A percentile compares a stretch with the other conserved stretches of the same genome.
Conservation (phyloP, 2,888 invertebrate genomes). For the Himalopsyche kuldschensis region DNA sequence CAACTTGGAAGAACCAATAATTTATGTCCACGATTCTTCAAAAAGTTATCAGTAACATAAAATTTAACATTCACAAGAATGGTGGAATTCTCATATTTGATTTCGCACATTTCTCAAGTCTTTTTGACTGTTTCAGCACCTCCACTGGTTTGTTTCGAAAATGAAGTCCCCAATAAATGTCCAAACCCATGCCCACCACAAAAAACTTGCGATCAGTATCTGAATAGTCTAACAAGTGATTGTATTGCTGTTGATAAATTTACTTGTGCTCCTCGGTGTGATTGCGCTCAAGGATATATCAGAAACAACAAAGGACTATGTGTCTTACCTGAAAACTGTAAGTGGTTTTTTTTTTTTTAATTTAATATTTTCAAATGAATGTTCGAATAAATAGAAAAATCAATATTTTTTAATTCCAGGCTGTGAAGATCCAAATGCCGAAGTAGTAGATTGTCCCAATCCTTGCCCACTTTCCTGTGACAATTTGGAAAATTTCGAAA, state of each 20-base stretch:
- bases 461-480: conserved; percentile 16
- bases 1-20: too few relatives aligned
- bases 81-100: too few relatives aligned
- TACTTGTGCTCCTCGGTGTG: conserved; percentile 20
- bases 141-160: not conserved
- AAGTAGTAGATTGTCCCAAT: conserved; percentile 14
- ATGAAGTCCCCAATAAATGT: not conserved
- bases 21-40: too few relatives aligned
- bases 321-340: conserved; percentile 14
- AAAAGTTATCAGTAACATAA: too few relatives aligned
- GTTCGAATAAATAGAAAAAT: too few relatives aligned
- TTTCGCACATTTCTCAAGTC: too few relatives aligned
- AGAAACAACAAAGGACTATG: conserved; percentile 24
- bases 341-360: not conserved
- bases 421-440: conserved; percentile 27
- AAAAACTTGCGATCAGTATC: not conserved
- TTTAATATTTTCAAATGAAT: too few relatives aligned
- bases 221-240: not conserved
- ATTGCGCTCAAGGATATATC: conserved; percentile 25
- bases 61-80: too few relatives aligned
- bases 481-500: conserved; percentile 14
- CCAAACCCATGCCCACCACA: not conserved
- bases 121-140: not conserved
- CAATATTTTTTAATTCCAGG: not conserved
- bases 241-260: not conserved